phyloP scores from a whole-genome alignment of 2,797 vertebrate genomes.

The Pampus argenteus region DNA sequence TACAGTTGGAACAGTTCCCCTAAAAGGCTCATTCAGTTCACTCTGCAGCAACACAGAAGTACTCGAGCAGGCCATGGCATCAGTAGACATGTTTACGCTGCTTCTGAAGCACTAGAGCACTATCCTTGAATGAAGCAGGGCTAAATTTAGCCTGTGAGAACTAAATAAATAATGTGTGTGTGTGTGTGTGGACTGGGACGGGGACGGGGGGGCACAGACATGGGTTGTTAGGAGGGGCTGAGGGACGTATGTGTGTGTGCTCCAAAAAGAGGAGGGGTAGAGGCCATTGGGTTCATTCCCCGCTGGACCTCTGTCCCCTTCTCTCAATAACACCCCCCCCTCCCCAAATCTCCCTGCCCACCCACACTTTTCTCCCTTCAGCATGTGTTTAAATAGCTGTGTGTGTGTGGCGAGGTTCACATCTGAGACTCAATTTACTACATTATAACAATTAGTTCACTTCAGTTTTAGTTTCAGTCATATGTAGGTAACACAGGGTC shows the following conservation, averaged over 20 bases:
- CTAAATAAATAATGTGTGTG: slow-evolving; percentile 79
- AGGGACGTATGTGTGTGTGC: slow-evolving; percentile 33
- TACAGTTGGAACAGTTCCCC: not conserved
- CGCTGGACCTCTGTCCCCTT: slow-evolving; percentile 65
- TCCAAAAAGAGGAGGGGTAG: slow-evolving; percentile 59
- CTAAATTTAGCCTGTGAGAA: slow-evolving; percentile 80
- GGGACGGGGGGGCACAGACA: slow-evolving; percentile 48
- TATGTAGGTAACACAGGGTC: too few species aligned
- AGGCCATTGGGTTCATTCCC: slow-evolving; percentile 75
- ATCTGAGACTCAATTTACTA: not conserved
- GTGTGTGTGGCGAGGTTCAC: slow-evolving; percentile 14
- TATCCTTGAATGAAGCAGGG: slow-evolving; percentile 72
- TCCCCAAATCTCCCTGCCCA: slow-evolving; percentile 55
- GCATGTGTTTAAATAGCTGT: slow-evolving; percentile 58
- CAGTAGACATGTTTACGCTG: slow-evolving; percentile 59
- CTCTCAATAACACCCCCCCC: slow-evolving; percentile 55
- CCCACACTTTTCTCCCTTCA: slow-evolving; percentile 56
- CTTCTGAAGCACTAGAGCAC: slow-evolving; percentile 50
- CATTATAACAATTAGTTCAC: slow-evolving; percentile 1
- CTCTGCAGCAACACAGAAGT: not conserved
- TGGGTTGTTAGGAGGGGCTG: slow-evolving; percentile 34
- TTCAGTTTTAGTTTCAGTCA: too few species aligned
- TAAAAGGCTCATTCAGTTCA: not conserved
- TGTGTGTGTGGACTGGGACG: slow-evolving; percentile 12
- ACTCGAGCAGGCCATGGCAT: not conserved